Evolutionary conservation across 2,888 invertebrate species (phyloP), one percentile per base, ranked within the genome.

Genomic region (Andrena trimmerana): DNA sequence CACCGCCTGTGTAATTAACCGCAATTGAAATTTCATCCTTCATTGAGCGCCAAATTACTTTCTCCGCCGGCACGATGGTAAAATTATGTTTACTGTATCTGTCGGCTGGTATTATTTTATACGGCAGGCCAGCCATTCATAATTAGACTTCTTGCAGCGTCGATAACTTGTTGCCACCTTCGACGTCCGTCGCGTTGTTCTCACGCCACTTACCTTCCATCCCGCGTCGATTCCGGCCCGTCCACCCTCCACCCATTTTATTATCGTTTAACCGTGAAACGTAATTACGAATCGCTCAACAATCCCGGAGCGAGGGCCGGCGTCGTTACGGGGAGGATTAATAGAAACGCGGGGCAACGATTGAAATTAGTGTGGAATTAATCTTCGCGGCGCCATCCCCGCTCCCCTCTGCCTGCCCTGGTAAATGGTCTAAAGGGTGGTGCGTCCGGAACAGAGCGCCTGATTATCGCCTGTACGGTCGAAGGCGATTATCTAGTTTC

Each of bases 1-100:
- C 75, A 33, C 70, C 57, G 54, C 57, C 72, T 76, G 54, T 71
- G 57, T 73, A 84, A 84, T 80, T 84, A 84, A 67, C 80, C 69
- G 80, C 69, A 84, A 84, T 84, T 84, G 84, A 84, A 84, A 80
- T 73, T 80, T 84, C 84, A 73, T 84, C 79, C 62, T 79, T 80
- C 84, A 77, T 77, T 68, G 70, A 80, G 33, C 63, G 48, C 42
- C 75, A 67, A 73, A 68, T 69, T 84, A 66, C 76, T 77, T 74
- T 83, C 70, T 70, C 83, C 48, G 24, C 78, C 60, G 73, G 16
- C n/a, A 65, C 68, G 54, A 48, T 10, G 42, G 69, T 69, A 72
- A 76, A 79, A 80, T 73, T 42, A 54, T 70, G 84, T 75, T 84
- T 80, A 59, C 59, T 69, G 69, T 70, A 65, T 42, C 76, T 70